phyloP scores from a whole-genome alignment of 1,140 invertebrate species.

The silkworm (Bombyx mori) region ASM3026992v2 NC_085129.1:10780501-10781000 shows the following conservation, averaged over 20 bases:
- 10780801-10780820: too few species aligned
- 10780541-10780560: too few species aligned
- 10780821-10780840: constrained; percentile 3
- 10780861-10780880: constrained; percentile 6
- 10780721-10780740: not conserved
- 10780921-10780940: constrained; percentile 46
- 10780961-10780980: constrained; percentile 33
- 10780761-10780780: not conserved
- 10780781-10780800: not conserved
- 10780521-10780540: too few species aligned
- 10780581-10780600: not conserved
- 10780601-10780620: too few species aligned
- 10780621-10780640: too few species aligned
- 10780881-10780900: constrained; percentile 10
- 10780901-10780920: constrained; percentile 30
- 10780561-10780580: not conserved
- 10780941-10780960: constrained; percentile 50
- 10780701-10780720: too few species aligned
- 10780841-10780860: constrained; percentile 18
- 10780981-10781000: constrained; percentile 39
- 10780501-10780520: too few species aligned
- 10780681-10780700: not conserved
- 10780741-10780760: not conserved
- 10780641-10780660: too few species aligned
- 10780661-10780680: too few species aligned